phyloP scores from a whole-genome alignment of 2,888 invertebrate genomes.

The Chaetogeoica ovagalla region DNA sequence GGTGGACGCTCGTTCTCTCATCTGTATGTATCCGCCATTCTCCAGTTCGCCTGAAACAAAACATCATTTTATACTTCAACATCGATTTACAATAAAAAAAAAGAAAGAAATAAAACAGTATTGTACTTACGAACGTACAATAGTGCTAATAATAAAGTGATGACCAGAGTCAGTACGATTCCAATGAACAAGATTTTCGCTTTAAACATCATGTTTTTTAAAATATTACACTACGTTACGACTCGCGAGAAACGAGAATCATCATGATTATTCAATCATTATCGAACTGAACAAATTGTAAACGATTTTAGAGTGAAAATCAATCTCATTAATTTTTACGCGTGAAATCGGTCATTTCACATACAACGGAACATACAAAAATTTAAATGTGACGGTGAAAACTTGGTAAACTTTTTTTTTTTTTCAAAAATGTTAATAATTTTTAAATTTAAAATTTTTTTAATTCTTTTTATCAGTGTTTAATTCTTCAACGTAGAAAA shows the following conservation, averaged over 20 bases:
- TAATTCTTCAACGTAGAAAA: neutral
- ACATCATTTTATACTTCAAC: neutral
- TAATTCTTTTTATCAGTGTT: neutral
- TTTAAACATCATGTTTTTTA: constrained; percentile 38
- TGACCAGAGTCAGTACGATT: constrained; percentile 33
- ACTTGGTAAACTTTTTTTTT: no score
- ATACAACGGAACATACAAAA: no score
- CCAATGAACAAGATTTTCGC: constrained; percentile 46
- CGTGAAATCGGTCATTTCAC: neutral
- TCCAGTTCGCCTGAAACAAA: constrained; percentile 41
- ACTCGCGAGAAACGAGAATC: neutral
- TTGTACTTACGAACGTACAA: constrained; percentile 46
- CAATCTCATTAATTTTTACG: neutral
- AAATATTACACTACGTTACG: neutral
- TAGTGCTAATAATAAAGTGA: constrained; percentile 39
- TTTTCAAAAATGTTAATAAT: neutral
- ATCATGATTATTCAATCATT: neutral
- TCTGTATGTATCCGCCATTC: constrained; percentile 5
- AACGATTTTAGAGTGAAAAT: neutral
- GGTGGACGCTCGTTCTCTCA: neutral
- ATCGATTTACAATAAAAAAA: neutral
- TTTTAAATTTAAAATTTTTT: neutral
- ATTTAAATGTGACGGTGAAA: no score
- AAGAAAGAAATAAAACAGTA: neutral
- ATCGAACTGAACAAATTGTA: neutral